Evolutionary conservation across 2,888 invertebrate species (phyloP).

Genomic region (Cheilosia vernalis): DNA sequence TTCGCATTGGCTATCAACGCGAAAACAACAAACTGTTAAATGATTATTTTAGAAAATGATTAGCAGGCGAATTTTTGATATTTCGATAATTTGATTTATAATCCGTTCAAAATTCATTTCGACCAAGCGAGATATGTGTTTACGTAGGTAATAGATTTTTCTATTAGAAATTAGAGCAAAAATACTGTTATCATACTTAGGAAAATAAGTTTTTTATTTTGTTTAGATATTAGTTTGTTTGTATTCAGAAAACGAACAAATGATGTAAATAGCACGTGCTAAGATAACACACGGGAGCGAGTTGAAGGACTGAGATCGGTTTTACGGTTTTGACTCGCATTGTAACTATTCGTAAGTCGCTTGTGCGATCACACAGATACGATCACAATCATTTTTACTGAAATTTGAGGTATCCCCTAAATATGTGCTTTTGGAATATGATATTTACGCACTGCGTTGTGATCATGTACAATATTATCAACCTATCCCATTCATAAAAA

Average conservation of each 20-base stretch:
- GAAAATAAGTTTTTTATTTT: not conserved
- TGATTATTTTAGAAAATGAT: constrained; percentile 53
- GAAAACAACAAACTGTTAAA: constrained; percentile 50
- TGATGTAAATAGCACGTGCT: constrained; percentile 26
- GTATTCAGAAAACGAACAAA: not conserved
- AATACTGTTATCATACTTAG: constrained; percentile 2
- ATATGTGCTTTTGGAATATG: no score
- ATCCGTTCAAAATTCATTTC: not conserved
- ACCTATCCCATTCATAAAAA: no score
- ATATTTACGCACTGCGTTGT: no score
- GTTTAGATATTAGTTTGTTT: not conserved
- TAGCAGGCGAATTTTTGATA: constrained; percentile 29
- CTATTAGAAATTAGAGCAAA: not conserved
- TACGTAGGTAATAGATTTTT: not conserved
- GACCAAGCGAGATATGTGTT: not conserved
- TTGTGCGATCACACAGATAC: no score
- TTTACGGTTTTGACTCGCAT: no score
- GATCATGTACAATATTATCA: no score
- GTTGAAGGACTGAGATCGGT: not conserved
- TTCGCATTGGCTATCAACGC: constrained; percentile 12
- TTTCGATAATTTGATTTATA: not conserved
- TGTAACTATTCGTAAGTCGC: no score
- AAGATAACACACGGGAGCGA: not conserved
- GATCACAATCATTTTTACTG: no score
- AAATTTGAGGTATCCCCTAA: no score